Evolutionary conservation across 2,888 invertebrate species (phyloP).

Genomic region (Clostera curtula): DNA sequence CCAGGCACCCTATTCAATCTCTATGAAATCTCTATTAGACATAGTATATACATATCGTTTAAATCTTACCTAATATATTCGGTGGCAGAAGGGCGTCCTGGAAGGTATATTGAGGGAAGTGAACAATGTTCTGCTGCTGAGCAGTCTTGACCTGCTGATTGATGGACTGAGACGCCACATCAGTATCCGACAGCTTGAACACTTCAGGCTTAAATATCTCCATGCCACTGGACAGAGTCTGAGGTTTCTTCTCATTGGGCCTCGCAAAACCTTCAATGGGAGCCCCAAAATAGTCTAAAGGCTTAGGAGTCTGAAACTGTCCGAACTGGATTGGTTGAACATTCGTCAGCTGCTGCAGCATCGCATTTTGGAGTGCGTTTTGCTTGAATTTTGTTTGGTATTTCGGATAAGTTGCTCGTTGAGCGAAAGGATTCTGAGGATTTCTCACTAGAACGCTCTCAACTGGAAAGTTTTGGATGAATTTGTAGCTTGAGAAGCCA

Average conservation of each 20-base stretch:
- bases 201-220: conserved; percentile 63
- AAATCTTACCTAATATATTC: conserved; percentile 54
- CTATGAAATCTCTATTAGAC: background rate
- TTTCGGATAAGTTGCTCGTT: conserved; percentile 50
- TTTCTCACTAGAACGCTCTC: conserved; percentile 57
- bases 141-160: conserved; percentile 60
- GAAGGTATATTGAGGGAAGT: conserved; percentile 49
- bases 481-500: conserved; percentile 52
- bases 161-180: conserved; percentile 48
- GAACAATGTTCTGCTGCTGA: conserved; percentile 47
- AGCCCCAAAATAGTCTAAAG: conserved; percentile 48
- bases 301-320: conserved; percentile 49
- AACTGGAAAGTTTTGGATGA: conserved; percentile 53
- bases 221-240: conserved; percentile 25
- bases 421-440: conserved; percentile 51
- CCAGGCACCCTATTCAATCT: no score
- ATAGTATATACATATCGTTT: background rate
- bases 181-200: conserved; percentile 54
- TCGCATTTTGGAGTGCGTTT: conserved; percentile 36
- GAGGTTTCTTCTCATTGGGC: conserved; percentile 40
- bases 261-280: conserved; percentile 48
- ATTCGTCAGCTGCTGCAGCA: conserved; percentile 52
- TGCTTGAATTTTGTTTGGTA: conserved; percentile 54
- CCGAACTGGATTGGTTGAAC: conserved; percentile 57
- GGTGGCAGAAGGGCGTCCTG: conserved; percentile 54